phyloP scores from a whole-genome alignment of 1,140 invertebrate species.

The Chironomus striatipennis region DNA sequence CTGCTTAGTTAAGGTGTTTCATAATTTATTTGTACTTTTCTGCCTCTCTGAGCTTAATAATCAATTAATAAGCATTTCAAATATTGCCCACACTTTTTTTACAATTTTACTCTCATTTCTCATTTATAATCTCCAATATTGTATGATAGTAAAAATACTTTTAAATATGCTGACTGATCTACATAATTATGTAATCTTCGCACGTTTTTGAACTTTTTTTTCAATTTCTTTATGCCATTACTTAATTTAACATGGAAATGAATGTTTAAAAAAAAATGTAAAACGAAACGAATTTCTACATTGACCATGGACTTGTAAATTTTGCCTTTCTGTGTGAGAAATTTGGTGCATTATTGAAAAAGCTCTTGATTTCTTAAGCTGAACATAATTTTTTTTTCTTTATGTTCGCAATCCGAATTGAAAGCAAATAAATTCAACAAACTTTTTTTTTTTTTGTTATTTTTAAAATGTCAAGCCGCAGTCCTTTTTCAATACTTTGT shows the following conservation, averaged over 20 bases:
- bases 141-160: background rate
- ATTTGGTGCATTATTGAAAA: too few relatives aligned
- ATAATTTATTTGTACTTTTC: background rate
- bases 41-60: background rate
- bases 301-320: background rate
- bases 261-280: background rate
- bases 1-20: background rate
- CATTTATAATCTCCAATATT: background rate
- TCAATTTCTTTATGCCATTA: background rate
- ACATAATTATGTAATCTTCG: conserved; percentile 1
- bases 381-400: too few relatives aligned
- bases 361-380: too few relatives aligned
- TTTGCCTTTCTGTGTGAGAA: too few relatives aligned
- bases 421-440: too few relatives aligned
- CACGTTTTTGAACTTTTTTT: conserved; percentile 9
- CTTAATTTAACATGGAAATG: background rate
- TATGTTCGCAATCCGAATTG: too few relatives aligned
- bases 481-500: too few relatives aligned
- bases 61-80: background rate
- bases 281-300: conserved; percentile 13
- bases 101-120: background rate
- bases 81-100: background rate
- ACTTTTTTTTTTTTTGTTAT: too few relatives aligned
- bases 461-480: too few relatives aligned
- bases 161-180: background rate